phyloP scores from a whole-genome alignment of 2,113 vertebrate species.

The Eptesicus fuscus region DNA sequence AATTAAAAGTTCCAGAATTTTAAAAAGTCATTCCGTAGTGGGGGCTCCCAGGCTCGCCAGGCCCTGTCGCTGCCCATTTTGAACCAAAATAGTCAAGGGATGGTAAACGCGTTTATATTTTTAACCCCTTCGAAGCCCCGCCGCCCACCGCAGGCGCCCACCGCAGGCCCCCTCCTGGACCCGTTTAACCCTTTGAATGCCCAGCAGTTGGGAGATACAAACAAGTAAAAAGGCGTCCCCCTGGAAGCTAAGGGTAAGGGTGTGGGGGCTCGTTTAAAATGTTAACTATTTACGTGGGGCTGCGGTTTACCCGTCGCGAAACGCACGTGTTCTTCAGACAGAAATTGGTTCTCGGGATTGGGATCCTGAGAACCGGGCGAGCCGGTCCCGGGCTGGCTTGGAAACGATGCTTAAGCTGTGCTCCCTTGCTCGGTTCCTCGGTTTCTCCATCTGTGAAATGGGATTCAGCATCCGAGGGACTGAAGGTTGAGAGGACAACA shows the following conservation, averaged over 20 bases:
- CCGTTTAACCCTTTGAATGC: conserved; percentile 50
- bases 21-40: not conserved
- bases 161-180: not conserved
- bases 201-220: not conserved
- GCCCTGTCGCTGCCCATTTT: not conserved
- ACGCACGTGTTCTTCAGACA: not conserved
- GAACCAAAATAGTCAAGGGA: not conserved
- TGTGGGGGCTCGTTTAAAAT: not conserved
- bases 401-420: not conserved
- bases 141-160: not conserved
- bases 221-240: not conserved
- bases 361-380: not conserved
- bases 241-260: not conserved
- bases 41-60: not conserved
- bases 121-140: conserved; percentile 64
- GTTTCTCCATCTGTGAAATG: conserved; percentile 58
- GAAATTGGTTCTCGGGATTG: not conserved
- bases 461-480: not conserved
- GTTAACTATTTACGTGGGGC: not conserved
- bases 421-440: not conserved
- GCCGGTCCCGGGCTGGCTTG: not conserved
- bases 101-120: not conserved
- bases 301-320: not conserved
- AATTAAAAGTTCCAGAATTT: conserved; percentile 44
- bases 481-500: not conserved